Evolutionary conservation across 2,888 invertebrate species (phyloP).

Genomic region (Ormia ochracea): DNA sequence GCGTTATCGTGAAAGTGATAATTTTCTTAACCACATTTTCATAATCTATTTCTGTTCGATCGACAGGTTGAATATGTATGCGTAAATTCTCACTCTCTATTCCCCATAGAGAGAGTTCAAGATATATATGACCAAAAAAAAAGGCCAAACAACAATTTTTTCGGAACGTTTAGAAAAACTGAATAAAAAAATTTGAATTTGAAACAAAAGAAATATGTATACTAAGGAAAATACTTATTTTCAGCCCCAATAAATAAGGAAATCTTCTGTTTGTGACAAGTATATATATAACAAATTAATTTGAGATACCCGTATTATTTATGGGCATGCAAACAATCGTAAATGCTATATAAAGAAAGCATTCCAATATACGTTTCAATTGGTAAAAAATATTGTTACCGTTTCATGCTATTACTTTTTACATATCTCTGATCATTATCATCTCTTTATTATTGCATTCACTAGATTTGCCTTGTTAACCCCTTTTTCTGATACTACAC

Average conservation of each 20-base stretch:
- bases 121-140: too few relatives aligned
- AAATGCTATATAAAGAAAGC: neutral
- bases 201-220: neutral
- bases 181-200: too few relatives aligned
- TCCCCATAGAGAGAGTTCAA: too few relatives aligned
- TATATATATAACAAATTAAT: neutral
- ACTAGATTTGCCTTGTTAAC: slow-evolving; percentile 12
- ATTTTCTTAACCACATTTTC: too few relatives aligned
- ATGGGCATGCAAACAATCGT: slow-evolving; percentile 11
- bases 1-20: too few relatives aligned
- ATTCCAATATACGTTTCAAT: slow-evolving; percentile 34
- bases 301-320: slow-evolving; percentile 39
- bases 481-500: neutral
- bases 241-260: neutral
- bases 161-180: neutral
- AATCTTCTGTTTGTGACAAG: slow-evolving; percentile 7
- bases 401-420: neutral
- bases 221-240: neutral
- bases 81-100: too few relatives aligned
- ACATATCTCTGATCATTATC: slow-evolving; percentile 1
- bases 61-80: too few relatives aligned
- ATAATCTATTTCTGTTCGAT: too few relatives aligned
- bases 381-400: slow-evolving; percentile 7
- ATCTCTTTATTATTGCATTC: slow-evolving; percentile 17
- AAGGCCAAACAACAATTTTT: too few relatives aligned